Conservation (phyloP, 2,888 invertebrate genomes). For the Rhimphoctona megacephalus region DNA sequence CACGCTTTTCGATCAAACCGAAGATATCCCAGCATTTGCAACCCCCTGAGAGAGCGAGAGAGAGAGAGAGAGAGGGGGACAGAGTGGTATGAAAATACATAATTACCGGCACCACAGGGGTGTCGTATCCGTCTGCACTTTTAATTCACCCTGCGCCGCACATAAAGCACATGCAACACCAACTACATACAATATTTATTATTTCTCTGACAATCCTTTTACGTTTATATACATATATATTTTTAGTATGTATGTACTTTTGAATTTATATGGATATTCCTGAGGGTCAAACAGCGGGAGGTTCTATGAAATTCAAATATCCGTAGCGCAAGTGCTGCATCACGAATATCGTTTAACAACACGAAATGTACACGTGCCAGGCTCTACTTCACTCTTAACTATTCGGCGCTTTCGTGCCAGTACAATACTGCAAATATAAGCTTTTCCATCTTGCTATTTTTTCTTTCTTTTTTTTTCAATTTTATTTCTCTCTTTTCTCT, state of each 20-base stretch:
- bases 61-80: constrained; percentile 13
- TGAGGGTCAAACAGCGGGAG: constrained; percentile 56
- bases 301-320: constrained; percentile 66
- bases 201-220: constrained; percentile 23
- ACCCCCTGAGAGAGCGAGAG: not conserved
- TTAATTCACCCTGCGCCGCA: constrained; percentile 50
- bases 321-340: constrained; percentile 63
- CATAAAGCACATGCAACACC: constrained; percentile 28
- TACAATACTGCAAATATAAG: constrained; percentile 46
- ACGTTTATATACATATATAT: not conserved
- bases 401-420: constrained; percentile 57
- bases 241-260: constrained; percentile 1
- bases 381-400: constrained; percentile 54
- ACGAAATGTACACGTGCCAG: constrained; percentile 65
- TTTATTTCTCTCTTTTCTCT: not conserved
- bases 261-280: constrained; percentile 10
- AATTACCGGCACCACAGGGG: constrained; percentile 58
- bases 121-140: constrained; percentile 59
- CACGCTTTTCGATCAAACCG: constrained; percentile 57
- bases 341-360: constrained; percentile 67
- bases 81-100: constrained; percentile 56
- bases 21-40: constrained; percentile 41
- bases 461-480: not conserved
- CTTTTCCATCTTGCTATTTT: constrained; percentile 22
- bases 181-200: constrained; percentile 35